Conservation (phyloP, 2,113 vertebrate genomes). For the Hylia prasina region DNA sequence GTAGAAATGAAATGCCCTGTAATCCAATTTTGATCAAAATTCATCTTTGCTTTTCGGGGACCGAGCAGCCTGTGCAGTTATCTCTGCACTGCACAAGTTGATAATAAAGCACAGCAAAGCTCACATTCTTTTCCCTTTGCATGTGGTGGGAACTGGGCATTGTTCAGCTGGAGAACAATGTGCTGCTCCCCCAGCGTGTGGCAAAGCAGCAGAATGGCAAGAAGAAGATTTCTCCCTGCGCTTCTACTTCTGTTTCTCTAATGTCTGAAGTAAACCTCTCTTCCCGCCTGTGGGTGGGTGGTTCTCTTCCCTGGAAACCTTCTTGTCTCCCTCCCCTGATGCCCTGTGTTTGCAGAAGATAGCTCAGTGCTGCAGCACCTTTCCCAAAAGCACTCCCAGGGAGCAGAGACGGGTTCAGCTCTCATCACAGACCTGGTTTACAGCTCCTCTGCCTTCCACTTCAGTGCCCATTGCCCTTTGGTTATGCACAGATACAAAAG, state of each 20-base stretch:
- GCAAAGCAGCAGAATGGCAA: background rate
- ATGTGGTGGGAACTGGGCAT: background rate
- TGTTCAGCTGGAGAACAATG: slow-evolving; percentile 52
- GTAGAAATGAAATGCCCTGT: slow-evolving; percentile 51
- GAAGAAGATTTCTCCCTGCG: background rate
- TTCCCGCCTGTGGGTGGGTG: background rate
- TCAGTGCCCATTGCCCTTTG: background rate
- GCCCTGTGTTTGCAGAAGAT: background rate
- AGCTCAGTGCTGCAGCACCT: background rate
- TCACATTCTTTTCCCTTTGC: slow-evolving; percentile 25
- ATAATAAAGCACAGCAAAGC: slow-evolving; percentile 25
- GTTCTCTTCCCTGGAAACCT: background rate
- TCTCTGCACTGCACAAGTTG: slow-evolving; percentile 38
- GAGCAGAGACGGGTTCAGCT: background rate
- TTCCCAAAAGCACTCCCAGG: background rate
- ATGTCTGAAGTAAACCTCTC: background rate
- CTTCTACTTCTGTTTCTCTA: background rate
- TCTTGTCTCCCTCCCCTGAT: background rate
- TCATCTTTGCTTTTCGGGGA: slow-evolving; percentile 37
- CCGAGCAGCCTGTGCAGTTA: background rate
- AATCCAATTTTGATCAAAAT: slow-evolving; percentile 66
- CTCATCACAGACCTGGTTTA: background rate
- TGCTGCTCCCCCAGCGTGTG: background rate
- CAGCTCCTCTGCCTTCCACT: background rate
- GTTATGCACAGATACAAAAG: background rate